These are phyloP conservation scores for Oedothorax gibbosus DNA, from an alignment of 1,140 invertebrate genomes.

Conservation along the genomic window DNA sequence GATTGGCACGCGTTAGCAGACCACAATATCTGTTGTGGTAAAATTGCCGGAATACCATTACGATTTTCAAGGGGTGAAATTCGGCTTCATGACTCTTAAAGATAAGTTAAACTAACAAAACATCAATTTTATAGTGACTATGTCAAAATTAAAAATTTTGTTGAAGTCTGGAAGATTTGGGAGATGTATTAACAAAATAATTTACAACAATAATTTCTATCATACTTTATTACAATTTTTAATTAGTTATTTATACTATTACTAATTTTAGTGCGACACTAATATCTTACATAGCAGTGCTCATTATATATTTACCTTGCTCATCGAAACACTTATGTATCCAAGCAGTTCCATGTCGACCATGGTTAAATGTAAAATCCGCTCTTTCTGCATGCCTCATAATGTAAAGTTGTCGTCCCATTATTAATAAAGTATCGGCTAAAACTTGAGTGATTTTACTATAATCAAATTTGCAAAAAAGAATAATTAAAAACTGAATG, in stretches of 20 bases:
- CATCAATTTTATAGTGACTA: too few relatives aligned
- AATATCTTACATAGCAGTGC: neutral
- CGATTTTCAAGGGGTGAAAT: too few relatives aligned
- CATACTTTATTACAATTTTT: neutral
- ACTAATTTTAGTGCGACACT: neutral
- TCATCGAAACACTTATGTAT: constrained; percentile 87
- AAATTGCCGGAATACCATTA: too few relatives aligned
- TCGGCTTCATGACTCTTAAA: too few relatives aligned
- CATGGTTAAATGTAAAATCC: constrained; percentile 93
- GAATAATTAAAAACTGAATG: too few relatives aligned
- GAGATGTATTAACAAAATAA: neutral
- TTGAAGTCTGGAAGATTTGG: neutral
- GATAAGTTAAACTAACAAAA: too few relatives aligned
- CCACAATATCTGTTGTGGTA: too few relatives aligned
- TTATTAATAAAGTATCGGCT: neutral
- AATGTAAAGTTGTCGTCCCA: constrained; percentile 75
- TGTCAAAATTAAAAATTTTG: too few relatives aligned
- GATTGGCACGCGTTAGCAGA: too few relatives aligned
- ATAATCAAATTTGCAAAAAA: too few relatives aligned
- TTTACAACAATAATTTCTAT: neutral
- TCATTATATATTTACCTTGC: constrained; percentile 71
- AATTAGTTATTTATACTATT: neutral
- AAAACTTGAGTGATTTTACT: too few relatives aligned
- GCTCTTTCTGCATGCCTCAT: constrained; percentile 89
- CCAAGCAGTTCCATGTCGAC: constrained; percentile 79